A percentile compares a stretch with the other conserved stretches of the same genome.
phyloP scores from a whole-genome alignment of 2,888 invertebrate genomes.

The Barypeithes pellucidus region DNA sequence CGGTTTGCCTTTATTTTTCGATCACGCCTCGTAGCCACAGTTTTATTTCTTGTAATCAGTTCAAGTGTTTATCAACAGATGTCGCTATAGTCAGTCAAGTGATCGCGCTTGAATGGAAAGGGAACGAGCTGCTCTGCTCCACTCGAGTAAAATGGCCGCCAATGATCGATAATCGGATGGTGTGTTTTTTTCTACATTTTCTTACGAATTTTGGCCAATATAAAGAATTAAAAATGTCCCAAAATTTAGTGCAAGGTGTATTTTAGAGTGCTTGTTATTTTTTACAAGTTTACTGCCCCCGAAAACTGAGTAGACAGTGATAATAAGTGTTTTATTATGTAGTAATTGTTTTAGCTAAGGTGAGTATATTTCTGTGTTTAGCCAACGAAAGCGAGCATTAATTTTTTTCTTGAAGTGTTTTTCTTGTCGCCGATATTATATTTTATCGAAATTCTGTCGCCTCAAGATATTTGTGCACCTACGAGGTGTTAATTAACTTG shows the following conservation, averaged over 20 bases:
- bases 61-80: slow-evolving; percentile 12
- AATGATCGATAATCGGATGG: slow-evolving; percentile 65
- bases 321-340: slow-evolving; percentile 59
- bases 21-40: not conserved
- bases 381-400: slow-evolving; percentile 30
- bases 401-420: slow-evolving; percentile 3
- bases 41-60: not conserved
- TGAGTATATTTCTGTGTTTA: slow-evolving; percentile 59
- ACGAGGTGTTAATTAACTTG: slow-evolving; percentile 61
- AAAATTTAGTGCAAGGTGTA: slow-evolving; percentile 37
- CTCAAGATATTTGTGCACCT: slow-evolving; percentile 17
- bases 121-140: slow-evolving; percentile 35
- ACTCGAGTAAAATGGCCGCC: slow-evolving; percentile 64
- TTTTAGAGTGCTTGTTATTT: slow-evolving; percentile 15
- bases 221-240: slow-evolving; percentile 28
- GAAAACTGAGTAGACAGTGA: slow-evolving; percentile 30
- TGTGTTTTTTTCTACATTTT: slow-evolving; percentile 62
- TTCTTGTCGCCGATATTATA: not conserved
- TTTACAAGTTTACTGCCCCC: slow-evolving; percentile 17
- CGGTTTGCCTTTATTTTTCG: not conserved
- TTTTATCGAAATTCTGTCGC: slow-evolving; percentile 7
- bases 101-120: slow-evolving; percentile 55
- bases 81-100: slow-evolving; percentile 39
- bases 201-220: slow-evolving; percentile 35
- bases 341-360: slow-evolving; percentile 63